These are phyloP conservation scores for Oxycera nigricornis DNA, from an alignment of 2,888 invertebrate species.

Conservation along the genomic window DNA sequence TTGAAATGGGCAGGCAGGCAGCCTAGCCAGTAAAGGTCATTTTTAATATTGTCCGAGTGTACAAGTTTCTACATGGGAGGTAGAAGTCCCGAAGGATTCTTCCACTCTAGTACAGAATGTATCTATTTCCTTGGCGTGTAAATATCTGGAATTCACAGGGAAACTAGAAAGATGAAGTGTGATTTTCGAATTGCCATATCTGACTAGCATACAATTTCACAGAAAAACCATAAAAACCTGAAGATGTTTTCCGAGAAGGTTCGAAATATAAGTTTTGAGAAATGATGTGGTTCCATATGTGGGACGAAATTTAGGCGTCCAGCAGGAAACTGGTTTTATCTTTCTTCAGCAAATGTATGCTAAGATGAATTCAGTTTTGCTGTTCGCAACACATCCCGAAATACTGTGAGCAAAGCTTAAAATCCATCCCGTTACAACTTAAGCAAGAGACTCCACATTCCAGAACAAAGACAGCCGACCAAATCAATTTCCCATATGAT, in stretches of 20 bases:
- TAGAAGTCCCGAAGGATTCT: not conserved
- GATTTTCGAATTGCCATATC: conserved; percentile 32
- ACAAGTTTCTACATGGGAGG: not conserved
- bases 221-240: conserved; percentile 7
- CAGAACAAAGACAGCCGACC: too few relatives aligned
- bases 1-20: too few relatives aligned
- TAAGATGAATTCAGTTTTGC: not conserved
- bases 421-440: too few relatives aligned
- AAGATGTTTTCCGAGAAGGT: not conserved
- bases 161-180: conserved; percentile 29
- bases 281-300: not conserved
- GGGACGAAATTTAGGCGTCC: not conserved
- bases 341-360: not conserved
- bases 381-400: not conserved
- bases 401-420: not conserved
- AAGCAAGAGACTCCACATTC: too few relatives aligned
- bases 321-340: not conserved
- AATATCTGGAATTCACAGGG: not conserved
- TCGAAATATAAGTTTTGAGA: not conserved
- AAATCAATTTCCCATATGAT: too few relatives aligned
- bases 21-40: too few relatives aligned
- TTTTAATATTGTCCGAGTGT: conserved; percentile 31
- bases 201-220: conserved; percentile 23
- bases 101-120: not conserved
- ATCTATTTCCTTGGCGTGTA: not conserved